Base-by-base conservation (phyloP, 2,888 invertebrate genomes). In the Andrena hattorfiana region DNA sequence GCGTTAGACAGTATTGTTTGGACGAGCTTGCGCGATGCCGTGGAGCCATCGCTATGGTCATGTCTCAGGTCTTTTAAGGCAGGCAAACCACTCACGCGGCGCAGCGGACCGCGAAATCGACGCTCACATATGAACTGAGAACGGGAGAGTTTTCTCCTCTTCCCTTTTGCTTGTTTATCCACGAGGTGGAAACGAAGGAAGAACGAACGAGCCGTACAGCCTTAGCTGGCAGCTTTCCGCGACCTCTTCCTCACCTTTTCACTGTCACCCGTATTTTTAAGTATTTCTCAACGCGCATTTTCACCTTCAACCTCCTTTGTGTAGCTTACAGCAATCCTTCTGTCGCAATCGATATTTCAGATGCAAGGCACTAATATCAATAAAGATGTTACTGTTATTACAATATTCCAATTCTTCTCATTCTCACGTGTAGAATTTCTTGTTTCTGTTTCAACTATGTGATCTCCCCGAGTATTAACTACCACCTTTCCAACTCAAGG, bases 31-130 rank as follows among this genome's bases (percentile, higher is more conserved):
- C 89, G 89, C 88, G 90, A 89, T 87, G 89, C 88, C 88, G 86
- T 77, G 89, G 88, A 89, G 88, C 90, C 90, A 89, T 89, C 89
- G 86, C 90, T 90, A 87, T 89, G 85, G 72, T 85, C 89, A 84
- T 85, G 89, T 87, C 91, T 91, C 87, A 89, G 86, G 89, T 90
- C 89, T 90, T 91, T 91, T 89, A 90, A 92, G 87, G 87, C 89
- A 84, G 86, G 88, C 91, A 88, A 90, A 87, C 91, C 93, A 94
- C 93, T 94, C 94, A 94, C 92, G 91, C 90, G 92, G 92, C 86
- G 92, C 93, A 94, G 92, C 93, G 92, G 91, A 94, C 92, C 94
- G 93, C 93, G 93, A 94, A 94, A 94, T 94, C 94, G 93, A 93
- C 92, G 93, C 93, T 93, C 93, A 94, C 93, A 93, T 93, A 92